These are phyloP conservation scores for Nannobrachium achirus DNA, from an alignment of 2,113 vertebrate genomes.

Conservation along the genomic window DNA sequence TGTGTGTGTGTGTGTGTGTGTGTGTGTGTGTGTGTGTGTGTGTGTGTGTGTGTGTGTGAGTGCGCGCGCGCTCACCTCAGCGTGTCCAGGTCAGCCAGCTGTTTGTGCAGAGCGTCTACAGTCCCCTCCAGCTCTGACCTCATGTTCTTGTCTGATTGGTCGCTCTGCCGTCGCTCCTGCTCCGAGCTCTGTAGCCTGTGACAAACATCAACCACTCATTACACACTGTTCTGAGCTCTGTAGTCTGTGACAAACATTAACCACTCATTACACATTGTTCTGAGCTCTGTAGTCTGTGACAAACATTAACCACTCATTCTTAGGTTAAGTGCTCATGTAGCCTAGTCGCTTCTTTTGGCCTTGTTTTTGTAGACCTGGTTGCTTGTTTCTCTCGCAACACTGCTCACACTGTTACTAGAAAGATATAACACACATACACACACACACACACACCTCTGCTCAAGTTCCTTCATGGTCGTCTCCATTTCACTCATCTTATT, in stretches of 20 bases:
- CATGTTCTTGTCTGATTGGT: conserved; percentile 84
- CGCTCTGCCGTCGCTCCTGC: conserved; percentile 75
- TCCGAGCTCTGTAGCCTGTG: conserved; percentile 87
- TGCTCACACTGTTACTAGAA: background rate
- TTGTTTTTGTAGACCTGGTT: too few relatives aligned
- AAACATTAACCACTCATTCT: too few relatives aligned
- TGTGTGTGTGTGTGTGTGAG: background rate
- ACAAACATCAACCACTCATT: background rate
- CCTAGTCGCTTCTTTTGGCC: too few relatives aligned
- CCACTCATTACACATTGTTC: background rate
- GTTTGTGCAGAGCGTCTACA: conserved; percentile 81
- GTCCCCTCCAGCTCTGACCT: conserved; percentile 83
- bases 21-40: too few relatives aligned
- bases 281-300: too few relatives aligned
- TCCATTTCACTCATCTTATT: conserved; percentile 87
- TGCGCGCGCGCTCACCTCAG: conserved; percentile 81
- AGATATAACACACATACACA: background rate
- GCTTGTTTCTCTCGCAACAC: background rate
- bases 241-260: background rate
- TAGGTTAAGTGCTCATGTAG: too few relatives aligned
- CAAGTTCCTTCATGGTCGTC: conserved; percentile 85
- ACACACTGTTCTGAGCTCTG: too few relatives aligned
- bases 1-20: background rate
- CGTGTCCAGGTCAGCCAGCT: conserved; percentile 86
- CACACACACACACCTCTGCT: conserved; percentile 82